phyloP scores from a whole-genome alignment of 2,888 invertebrate genomes.

The Malthinus flaveolus region DNA sequence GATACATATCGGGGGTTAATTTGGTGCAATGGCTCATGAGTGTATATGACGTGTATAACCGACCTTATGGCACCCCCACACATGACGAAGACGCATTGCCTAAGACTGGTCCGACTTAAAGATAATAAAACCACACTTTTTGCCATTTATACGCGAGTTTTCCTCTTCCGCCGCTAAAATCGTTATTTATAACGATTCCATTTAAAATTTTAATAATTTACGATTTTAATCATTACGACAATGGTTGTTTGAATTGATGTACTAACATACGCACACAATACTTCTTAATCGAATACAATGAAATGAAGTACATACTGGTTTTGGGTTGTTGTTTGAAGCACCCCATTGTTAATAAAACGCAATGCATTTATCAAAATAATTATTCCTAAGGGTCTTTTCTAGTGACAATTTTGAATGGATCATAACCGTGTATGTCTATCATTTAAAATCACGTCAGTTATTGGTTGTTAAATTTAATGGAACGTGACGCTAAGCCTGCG shows the following conservation, averaged over 20 bases:
- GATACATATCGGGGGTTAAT: constrained; percentile 31
- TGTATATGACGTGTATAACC: constrained; percentile 34
- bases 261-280: too few relatives aligned
- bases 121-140: constrained; percentile 12
- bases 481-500: constrained; percentile 47
- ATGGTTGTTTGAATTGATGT: too few relatives aligned
- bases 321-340: neutral
- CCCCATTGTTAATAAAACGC: constrained; percentile 11
- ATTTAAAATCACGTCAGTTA: constrained; percentile 41
- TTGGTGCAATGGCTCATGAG: constrained; percentile 34
- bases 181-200: too few relatives aligned
- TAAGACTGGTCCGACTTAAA: constrained; percentile 11
- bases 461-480: constrained; percentile 44
- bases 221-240: too few relatives aligned
- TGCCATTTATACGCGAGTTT: neutral
- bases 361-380: constrained; percentile 12
- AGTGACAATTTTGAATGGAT: constrained; percentile 23
- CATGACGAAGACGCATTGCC: constrained; percentile 36
- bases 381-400: constrained; percentile 12
- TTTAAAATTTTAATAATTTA: neutral
- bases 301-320: constrained; percentile 1
- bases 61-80: constrained; percentile 23
- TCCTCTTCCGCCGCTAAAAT: neutral
- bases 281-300: neutral
- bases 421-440: constrained; percentile 22